Percentiles rank a stretch among this genome's conserved stretches.
phyloP scores from a whole-genome alignment of 1,140 invertebrate genomes.

The Drosophila ambigua region DNA sequence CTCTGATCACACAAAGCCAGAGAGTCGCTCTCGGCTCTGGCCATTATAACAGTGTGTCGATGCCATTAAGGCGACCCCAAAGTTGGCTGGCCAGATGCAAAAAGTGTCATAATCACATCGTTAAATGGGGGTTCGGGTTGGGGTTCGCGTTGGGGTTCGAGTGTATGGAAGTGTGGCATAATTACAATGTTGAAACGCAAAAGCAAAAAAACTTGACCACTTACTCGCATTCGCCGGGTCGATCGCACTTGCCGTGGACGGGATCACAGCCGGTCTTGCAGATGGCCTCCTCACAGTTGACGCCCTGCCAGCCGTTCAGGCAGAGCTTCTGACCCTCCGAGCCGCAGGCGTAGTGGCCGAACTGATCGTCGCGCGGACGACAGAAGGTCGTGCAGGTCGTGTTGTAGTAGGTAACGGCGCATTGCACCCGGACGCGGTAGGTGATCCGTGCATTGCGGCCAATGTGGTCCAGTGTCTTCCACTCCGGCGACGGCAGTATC shows the following conservation, averaged over 20 bases:
- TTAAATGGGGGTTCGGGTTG: conserved; percentile 36
- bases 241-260: conserved; percentile 93
- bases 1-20: conserved; percentile 24
- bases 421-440: conserved; percentile 95
- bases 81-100: conserved; percentile 55
- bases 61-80: conserved; percentile 70
- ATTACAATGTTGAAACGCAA: conserved; percentile 34
- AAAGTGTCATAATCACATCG: conserved; percentile 81
- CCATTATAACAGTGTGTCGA: conserved; percentile 72
- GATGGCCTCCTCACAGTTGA: conserved; percentile 95
- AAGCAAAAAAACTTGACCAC: conserved; percentile 77
- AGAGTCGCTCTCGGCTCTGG: conserved; percentile 2
- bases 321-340: conserved; percentile 95
- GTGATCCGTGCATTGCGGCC: conserved; percentile 90
- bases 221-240: conserved; percentile 94
- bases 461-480: conserved; percentile 94
- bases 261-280: conserved; percentile 95
- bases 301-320: conserved; percentile 95
- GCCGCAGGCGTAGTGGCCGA: conserved; percentile 97
- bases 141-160: neutral
- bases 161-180: conserved; percentile 26
- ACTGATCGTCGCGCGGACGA: conserved; percentile 94
- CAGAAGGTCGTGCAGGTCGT: conserved; percentile 97
- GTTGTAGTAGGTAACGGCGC: conserved; percentile 96
- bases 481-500: conserved; percentile 93